phyloP scores from a whole-genome alignment of 2,888 invertebrate genomes.

The Pseudolycoriella hygida region DNA sequence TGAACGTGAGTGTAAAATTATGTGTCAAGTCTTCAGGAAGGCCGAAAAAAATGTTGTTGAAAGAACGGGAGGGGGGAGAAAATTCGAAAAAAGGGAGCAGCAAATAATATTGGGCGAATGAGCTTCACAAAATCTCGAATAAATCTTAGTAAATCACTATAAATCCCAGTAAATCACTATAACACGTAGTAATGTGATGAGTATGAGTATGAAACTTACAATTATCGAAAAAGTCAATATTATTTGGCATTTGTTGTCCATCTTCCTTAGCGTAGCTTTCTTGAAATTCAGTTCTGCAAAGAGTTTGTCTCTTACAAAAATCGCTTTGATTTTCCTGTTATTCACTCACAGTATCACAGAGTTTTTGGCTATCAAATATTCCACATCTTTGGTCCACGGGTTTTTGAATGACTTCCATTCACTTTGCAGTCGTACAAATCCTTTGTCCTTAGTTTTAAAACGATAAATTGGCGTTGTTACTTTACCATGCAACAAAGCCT shows the following conservation, averaged over 20 bases:
- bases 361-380: constrained; percentile 78
- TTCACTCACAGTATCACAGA: constrained; percentile 44
- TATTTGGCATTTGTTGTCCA: constrained; percentile 17
- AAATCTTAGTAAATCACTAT: no score
- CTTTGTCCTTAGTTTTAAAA: constrained; percentile 63
- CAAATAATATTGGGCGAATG: no score
- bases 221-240: constrained; percentile 37
- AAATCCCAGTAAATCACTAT: no score
- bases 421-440: constrained; percentile 51
- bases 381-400: constrained; percentile 92
- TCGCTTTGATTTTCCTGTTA: no score
- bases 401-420: constrained; percentile 81
- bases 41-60: no score
- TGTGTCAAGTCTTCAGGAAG: no score
- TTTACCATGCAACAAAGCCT: constrained; percentile 44
- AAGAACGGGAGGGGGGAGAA: no score
- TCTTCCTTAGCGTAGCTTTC: background rate
- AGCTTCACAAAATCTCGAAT: no score
- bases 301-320: background rate
- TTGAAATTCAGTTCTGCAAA: no score
- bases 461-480: constrained; percentile 55
- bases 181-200: no score
- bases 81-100: no score
- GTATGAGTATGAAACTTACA: constrained; percentile 23
- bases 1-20: constrained; percentile 5